Conservation (phyloP, 2,113 vertebrate genomes). For the Archilochus colubris region DNA sequence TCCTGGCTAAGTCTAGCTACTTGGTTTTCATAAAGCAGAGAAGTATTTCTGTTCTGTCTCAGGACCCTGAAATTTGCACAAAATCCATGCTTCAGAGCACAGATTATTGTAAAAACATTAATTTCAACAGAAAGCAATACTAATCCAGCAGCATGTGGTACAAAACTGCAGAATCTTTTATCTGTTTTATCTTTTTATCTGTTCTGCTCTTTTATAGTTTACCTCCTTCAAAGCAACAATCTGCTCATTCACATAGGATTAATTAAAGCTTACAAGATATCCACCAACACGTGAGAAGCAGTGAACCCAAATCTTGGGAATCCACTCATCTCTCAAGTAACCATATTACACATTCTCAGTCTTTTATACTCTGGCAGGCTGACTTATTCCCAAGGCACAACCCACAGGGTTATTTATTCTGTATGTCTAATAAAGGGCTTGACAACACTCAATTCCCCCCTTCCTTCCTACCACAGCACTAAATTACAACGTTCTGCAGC, state of each 20-base stretch:
- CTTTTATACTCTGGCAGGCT: not conserved
- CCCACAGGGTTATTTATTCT: not conserved
- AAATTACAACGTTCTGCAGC: not conserved
- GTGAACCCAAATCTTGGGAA: not conserved
- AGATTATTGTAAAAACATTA: not conserved
- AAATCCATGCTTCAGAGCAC: not conserved
- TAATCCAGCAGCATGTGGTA: not conserved
- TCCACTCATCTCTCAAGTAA: not conserved
- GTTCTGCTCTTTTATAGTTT: not conserved
- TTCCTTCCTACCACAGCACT: not conserved
- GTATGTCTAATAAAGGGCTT: not conserved
- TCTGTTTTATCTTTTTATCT: not conserved
- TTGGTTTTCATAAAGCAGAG: not conserved
- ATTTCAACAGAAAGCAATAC: not conserved
- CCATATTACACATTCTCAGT: not conserved
- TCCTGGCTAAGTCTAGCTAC: not conserved
- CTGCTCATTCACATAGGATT: not conserved
- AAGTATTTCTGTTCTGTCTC: not conserved
- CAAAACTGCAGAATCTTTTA: not conserved
- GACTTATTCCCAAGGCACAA: not conserved
- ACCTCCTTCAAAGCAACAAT: not conserved
- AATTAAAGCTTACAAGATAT: not conserved
- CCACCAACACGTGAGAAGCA: not conserved
- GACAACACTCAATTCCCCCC: not conserved
- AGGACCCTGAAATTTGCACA: not conserved